A percentile compares a stretch with the other conserved stretches of the same genome.
These are phyloP conservation scores for Hermaeophaga mercurialis DNA, from an alignment of 2,888 invertebrate species.

Conservation along the genomic window DNA sequence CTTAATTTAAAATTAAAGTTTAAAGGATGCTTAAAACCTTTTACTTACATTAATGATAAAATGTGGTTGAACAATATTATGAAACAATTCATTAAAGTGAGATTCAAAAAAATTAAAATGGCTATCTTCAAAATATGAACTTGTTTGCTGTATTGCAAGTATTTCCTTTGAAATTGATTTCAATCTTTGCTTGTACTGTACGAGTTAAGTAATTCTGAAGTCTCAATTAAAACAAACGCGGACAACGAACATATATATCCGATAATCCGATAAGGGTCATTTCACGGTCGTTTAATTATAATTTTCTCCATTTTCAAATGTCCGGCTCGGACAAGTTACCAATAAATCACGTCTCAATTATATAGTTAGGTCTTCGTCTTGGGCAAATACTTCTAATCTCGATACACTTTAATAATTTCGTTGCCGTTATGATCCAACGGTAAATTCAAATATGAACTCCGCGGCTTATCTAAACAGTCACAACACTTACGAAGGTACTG, in stretches of 20 bases:
- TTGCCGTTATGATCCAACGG: slow-evolving; percentile 24
- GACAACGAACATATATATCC: background rate
- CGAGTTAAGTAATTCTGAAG: background rate
- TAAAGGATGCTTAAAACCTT: too few species aligned
- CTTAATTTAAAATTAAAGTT: too few species aligned
- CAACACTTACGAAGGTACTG: background rate
- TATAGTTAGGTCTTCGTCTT: slow-evolving; percentile 12
- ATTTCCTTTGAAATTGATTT: too few species aligned
- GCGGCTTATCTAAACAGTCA: slow-evolving; percentile 8
- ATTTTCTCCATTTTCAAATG: slow-evolving; percentile 9
- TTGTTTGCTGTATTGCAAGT: too few species aligned
- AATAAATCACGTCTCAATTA: slow-evolving; percentile 22
- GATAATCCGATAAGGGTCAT: slow-evolving; percentile 12
- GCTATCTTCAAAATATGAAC: too few species aligned
- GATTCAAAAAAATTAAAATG: too few species aligned
- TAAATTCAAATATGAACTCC: slow-evolving; percentile 17
- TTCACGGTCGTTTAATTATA: slow-evolving; percentile 10
- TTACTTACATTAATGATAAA: too few species aligned
- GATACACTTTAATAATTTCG: slow-evolving; percentile 24
- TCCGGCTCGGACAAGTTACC: slow-evolving; percentile 2
- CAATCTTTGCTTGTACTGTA: too few species aligned
- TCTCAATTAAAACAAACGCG: slow-evolving; percentile 8
- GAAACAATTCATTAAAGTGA: too few species aligned
- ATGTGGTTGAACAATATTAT: too few species aligned
- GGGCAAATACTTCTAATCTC: slow-evolving; percentile 17